phyloP scores from a whole-genome alignment of 2,888 invertebrate species.

The Diogma glabrata region DNA sequence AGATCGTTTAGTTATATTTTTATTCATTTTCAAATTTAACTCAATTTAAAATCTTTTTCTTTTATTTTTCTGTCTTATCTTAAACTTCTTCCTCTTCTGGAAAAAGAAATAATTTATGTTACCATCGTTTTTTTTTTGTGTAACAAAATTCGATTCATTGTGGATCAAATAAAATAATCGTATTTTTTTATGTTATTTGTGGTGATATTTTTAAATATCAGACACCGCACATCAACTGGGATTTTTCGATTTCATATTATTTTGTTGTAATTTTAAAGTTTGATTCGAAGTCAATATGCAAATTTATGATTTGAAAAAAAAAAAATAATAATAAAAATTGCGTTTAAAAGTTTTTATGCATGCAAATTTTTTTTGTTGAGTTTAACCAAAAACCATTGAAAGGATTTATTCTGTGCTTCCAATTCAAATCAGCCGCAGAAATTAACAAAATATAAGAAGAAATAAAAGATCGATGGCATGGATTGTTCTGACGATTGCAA shows the following conservation, averaged over 20 bases:
- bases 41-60: conserved; percentile 6
- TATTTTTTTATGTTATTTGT: not conserved
- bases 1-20: conserved; percentile 4
- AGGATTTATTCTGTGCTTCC: no score
- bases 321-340: no score
- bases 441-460: no score
- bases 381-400: no score
- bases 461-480: no score
- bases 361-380: conserved; percentile 8
- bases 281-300: conserved; percentile 8
- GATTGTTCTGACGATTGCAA: no score
- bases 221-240: conserved; percentile 8
- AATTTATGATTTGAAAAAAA: conserved; percentile 8
- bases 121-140: not conserved
- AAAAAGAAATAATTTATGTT: conserved; percentile 1
- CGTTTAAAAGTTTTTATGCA: conserved; percentile 1
- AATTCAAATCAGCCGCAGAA: no score
- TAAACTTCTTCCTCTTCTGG: conserved; percentile 7
- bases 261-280: not conserved
- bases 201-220: conserved; percentile 9
- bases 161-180: not conserved
- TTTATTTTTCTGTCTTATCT: conserved; percentile 4
- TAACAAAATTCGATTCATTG: conserved; percentile 6
- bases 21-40: no score
- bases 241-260: not conserved